A percentile compares a stretch with the other conserved stretches of the same genome.
Conservation (phyloP, 2,888 invertebrate genomes). For the Periphyllus acericola region DNA sequence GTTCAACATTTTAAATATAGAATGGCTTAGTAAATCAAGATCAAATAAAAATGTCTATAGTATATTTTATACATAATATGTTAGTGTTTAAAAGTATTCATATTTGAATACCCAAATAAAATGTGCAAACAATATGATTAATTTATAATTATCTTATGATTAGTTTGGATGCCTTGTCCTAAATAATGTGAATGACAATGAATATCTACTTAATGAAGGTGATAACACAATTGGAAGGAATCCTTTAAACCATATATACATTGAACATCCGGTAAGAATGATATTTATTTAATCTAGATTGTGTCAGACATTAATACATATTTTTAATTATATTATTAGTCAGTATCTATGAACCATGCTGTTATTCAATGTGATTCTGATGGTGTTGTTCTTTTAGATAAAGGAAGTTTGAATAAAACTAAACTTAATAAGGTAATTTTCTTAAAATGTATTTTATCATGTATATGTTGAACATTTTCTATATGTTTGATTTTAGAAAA, state of each 20-base stretch:
- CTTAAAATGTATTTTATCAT: not conserved
- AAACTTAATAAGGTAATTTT: slow-evolving; percentile 44
- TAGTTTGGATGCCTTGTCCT: slow-evolving; percentile 53
- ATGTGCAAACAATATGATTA: not conserved
- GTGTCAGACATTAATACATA: not conserved
- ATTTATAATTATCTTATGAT: not conserved
- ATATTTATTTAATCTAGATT: not conserved
- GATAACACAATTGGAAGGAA: slow-evolving; percentile 54
- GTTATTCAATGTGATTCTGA: slow-evolving; percentile 58
- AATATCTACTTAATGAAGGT: slow-evolving; percentile 41
- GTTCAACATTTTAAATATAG: not conserved
- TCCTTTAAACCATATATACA: slow-evolving; percentile 49
- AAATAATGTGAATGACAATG: not conserved
- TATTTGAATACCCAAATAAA: not conserved
- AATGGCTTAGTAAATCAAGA: not conserved
- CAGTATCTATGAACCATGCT: slow-evolving; percentile 52
- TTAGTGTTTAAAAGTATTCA: not conserved
- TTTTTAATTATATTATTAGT: slow-evolving; percentile 35
- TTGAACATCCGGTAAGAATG: slow-evolving; percentile 51
- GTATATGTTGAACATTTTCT: not conserved
- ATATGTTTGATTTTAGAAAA: slow-evolving; percentile 18
- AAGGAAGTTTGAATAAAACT: slow-evolving; percentile 58
- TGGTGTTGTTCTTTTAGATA: slow-evolving; percentile 45
- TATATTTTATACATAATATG: not conserved
- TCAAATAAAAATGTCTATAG: not conserved